Base-by-base conservation (phyloP, 2,888 invertebrate genomes). In the Eupithecia exiguata region DNA sequence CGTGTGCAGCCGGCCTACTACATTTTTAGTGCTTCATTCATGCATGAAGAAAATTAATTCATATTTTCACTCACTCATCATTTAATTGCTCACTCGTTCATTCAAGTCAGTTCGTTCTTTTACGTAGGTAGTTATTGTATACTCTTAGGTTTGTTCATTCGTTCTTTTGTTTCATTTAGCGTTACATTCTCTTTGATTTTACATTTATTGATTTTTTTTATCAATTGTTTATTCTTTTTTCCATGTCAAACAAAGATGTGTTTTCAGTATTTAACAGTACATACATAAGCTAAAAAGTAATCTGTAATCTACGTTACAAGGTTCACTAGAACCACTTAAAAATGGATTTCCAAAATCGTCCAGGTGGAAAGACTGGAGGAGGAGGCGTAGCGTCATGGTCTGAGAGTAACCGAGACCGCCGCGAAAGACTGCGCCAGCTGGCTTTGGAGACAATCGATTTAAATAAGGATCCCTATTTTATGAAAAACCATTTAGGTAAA, bases 391-490 rank as follows among this genome's bases (percentile, higher is more conserved):
- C 99, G 84, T 99, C 99, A 87, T 99, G 99, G 97, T 99, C 99
- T 0, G 99, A 99, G 94, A 98, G 98, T 78, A 99, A 99, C 92
- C 95, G 99, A 72, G 99, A 99, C 88, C 96, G 99, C 58, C 96
- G 99, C 79, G 99, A 99, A 91, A 96, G 99, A 72, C 96, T 99
- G 40, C 96, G 99, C 16, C 99, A 99, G 91, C 95, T 99, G 67
- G 99, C 99, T 36, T 94, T 99, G 74, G 99, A 99, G 90, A 99
- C 99, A 0, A 99, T 99, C 76, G 99, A 99, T 91, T 95, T 99
- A 36, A 98, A 99, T 88, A 99, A 99, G 92, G 99, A 99, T 96
- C 99, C 99, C 0, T 99, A 99, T 96, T 99, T 99, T 95, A 99
- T 99, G 99, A 99, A 99, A 96, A 99, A 99, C 95, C 99, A 99